Evolutionary conservation across 1,140 invertebrate species (phyloP).

Genomic region (Cydia fagiglandana): DNA sequence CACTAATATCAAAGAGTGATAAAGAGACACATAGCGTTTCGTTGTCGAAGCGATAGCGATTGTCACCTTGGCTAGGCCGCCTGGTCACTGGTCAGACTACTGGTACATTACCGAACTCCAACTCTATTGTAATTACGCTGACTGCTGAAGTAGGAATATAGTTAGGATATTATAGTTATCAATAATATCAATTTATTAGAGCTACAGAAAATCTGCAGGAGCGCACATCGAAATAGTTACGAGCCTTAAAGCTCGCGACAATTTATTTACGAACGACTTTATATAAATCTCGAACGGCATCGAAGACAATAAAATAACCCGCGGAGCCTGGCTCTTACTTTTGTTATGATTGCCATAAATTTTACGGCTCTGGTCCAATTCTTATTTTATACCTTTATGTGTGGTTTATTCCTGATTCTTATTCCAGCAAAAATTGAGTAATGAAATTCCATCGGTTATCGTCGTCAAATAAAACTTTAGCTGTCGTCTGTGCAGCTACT

Average conservation of each 20-base stretch:
- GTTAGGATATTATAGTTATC: background rate
- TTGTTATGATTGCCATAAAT: conserved; percentile 32
- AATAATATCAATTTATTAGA: background rate
- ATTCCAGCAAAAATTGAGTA: conserved; percentile 18
- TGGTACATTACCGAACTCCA: too few species aligned
- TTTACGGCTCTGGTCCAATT: conserved; percentile 27
- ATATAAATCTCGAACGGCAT: conserved; percentile 29
- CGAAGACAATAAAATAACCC: conserved; percentile 28
- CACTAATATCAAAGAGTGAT: too few species aligned
- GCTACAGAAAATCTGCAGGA: background rate
- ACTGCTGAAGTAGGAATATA: background rate
- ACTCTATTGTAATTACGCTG: background rate
- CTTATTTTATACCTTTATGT: conserved; percentile 32
- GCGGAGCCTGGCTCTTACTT: conserved; percentile 18
- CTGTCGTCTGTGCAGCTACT: background rate
- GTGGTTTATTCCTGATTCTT: conserved; percentile 28
- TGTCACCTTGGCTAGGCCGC: too few species aligned
- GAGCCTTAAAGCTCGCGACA: conserved; percentile 27
- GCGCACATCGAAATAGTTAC: conserved; percentile 6
- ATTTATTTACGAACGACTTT: conserved; percentile 29
- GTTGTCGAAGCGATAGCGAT: too few species aligned
- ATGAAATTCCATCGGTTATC: conserved; percentile 11
- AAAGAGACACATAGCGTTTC: too few species aligned
- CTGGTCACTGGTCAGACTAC: too few species aligned
- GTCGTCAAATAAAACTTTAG: background rate